phyloP scores from a whole-genome alignment of 1,140 invertebrate species.

The Octopus bimaculoides region DNA sequence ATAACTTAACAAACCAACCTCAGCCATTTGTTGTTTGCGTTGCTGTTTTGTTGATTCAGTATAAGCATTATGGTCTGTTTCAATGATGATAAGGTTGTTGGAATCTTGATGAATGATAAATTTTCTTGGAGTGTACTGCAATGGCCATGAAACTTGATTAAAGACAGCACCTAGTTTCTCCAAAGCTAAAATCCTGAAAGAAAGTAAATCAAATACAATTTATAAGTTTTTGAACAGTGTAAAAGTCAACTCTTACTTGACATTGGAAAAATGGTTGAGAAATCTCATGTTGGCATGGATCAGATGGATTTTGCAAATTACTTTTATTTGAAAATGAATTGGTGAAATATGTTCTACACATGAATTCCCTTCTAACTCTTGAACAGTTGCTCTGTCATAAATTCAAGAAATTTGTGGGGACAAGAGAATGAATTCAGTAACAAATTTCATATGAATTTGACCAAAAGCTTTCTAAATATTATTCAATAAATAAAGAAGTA shows the following conservation, averaged over 20 bases:
- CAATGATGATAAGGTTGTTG: constrained; percentile 84
- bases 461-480: no score
- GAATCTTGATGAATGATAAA: constrained; percentile 92
- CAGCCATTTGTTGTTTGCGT: constrained; percentile 75
- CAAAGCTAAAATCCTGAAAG: constrained; percentile 81
- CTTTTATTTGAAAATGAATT: no score
- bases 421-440: no score
- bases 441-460: no score
- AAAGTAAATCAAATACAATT: constrained; percentile 10
- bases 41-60: constrained; percentile 95
- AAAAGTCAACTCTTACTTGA: background rate
- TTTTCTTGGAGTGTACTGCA: constrained; percentile 94
- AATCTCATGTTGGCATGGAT: no score
- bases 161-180: constrained; percentile 99
- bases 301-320: no score
- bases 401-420: no score
- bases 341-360: no score
- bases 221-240: background rate
- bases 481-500: no score
- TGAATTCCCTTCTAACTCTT: no score
- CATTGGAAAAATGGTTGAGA: no score
- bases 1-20: constrained; percentile 55
- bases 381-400: no score
- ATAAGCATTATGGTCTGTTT: constrained; percentile 98
- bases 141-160: constrained; percentile 79